Percentiles rank a stretch among this genome's conserved stretches.
phyloP scores from a whole-genome alignment of 2,888 invertebrate species.

The Miltochrista miniata region DNA sequence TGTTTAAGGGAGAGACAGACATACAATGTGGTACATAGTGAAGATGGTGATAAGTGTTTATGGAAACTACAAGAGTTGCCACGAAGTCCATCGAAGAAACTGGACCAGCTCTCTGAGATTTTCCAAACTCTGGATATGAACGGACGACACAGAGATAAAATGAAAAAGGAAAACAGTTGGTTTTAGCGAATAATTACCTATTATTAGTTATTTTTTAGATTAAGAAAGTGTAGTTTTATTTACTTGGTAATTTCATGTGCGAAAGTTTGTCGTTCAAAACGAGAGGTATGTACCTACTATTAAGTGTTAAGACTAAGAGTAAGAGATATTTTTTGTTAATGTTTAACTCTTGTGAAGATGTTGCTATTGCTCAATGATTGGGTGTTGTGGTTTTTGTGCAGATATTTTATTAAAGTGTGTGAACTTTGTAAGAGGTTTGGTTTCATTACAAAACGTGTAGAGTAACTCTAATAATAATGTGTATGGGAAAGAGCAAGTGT shows the following conservation, averaged over 20 bases:
- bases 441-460: background rate
- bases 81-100: slow-evolving; percentile 60
- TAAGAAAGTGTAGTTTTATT: slow-evolving; percentile 49
- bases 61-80: slow-evolving; percentile 61
- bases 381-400: slow-evolving; percentile 49
- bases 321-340: slow-evolving; percentile 59
- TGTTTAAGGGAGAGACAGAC: slow-evolving; percentile 69
- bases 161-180: slow-evolving; percentile 80
- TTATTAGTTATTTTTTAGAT: too few species aligned
- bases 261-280: slow-evolving; percentile 14
- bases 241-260: slow-evolving; percentile 40
- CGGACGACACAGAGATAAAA: slow-evolving; percentile 64
- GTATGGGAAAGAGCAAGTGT: slow-evolving; percentile 18
- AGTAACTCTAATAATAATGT: background rate
- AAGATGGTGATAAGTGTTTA: slow-evolving; percentile 44
- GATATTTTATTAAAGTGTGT: slow-evolving; percentile 69
- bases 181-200: slow-evolving; percentile 48
- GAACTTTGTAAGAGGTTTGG: slow-evolving; percentile 26
- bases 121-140: slow-evolving; percentile 73
- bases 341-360: slow-evolving; percentile 49
- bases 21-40: slow-evolving; percentile 46
- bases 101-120: slow-evolving; percentile 72
- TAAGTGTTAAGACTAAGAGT: slow-evolving; percentile 55
- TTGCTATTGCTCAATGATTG: slow-evolving; percentile 74
- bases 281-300: slow-evolving; percentile 15